These are phyloP conservation scores for Poecile atricapillus DNA, from an alignment of 2,113 vertebrate genomes.

Conservation along the genomic window DNA sequence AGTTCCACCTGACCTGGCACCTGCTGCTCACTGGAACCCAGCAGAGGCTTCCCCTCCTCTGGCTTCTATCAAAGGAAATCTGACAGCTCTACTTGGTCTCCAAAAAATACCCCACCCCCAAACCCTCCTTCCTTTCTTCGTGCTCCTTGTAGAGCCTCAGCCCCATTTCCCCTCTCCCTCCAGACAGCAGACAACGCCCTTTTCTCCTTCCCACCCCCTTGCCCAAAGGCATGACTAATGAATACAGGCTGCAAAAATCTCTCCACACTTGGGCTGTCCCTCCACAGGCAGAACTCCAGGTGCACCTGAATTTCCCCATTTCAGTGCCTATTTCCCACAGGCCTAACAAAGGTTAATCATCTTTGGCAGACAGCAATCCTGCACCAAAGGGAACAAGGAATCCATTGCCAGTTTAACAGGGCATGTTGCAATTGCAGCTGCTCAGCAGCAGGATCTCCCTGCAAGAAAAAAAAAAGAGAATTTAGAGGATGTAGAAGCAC, in stretches of 20 bases:
- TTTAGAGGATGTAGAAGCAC: background rate
- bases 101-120: background rate
- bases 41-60: background rate
- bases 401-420: conserved; percentile 30
- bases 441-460: conserved; percentile 29
- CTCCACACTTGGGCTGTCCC: background rate
- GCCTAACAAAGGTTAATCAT: conserved; percentile 17
- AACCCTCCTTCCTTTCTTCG: background rate
- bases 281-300: background rate
- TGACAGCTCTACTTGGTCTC: background rate
- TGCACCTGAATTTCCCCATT: conserved; percentile 2
- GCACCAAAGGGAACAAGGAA: conserved; percentile 5
- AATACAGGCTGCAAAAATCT: background rate
- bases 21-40: background rate
- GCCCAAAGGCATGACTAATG: background rate
- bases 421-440: conserved; percentile 18
- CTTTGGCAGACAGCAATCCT: conserved; percentile 26
- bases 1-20: background rate
- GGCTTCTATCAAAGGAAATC: background rate
- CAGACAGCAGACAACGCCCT: background rate
- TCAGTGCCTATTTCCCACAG: background rate
- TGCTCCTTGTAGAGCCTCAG: background rate
- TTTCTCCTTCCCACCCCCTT: background rate
- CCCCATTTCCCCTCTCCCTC: background rate
- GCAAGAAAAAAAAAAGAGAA: conserved; percentile 9